These are phyloP conservation scores for Tortricodes alternella DNA, from an alignment of 2,888 invertebrate species.

Conservation along the genomic window DNA sequence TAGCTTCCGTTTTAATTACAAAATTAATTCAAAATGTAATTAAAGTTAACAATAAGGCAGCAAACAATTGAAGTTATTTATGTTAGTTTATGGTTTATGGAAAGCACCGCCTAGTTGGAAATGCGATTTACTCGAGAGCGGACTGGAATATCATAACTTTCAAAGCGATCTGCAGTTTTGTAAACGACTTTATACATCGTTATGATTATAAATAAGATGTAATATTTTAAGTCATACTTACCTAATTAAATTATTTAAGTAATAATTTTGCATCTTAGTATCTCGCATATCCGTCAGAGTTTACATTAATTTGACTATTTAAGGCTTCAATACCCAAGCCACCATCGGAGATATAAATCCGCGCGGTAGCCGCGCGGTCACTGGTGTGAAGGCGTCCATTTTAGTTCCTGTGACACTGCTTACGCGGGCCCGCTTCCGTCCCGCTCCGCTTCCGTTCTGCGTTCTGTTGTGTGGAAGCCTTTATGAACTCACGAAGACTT, in stretches of 20 bases:
- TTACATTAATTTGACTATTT: background rate
- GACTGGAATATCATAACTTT: slow-evolving; percentile 19
- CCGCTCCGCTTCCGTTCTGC: too few species aligned
- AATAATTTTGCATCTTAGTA: too few species aligned
- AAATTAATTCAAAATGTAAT: slow-evolving; percentile 85
- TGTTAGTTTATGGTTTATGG: slow-evolving; percentile 82
- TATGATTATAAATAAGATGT: background rate
- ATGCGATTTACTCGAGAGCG: slow-evolving; percentile 55
- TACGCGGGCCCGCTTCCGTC: too few species aligned
- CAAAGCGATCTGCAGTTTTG: background rate
- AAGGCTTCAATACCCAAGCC: too few species aligned
- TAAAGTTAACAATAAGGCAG: slow-evolving; percentile 84
- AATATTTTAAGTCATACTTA: too few species aligned
- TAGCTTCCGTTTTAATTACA: slow-evolving; percentile 84
- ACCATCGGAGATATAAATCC: too few species aligned
- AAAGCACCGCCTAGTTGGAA: slow-evolving; percentile 58
- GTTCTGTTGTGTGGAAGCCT: too few species aligned
- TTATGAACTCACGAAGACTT: too few species aligned
- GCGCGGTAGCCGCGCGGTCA: too few species aligned
- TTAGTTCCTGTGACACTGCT: too few species aligned
- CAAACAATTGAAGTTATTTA: slow-evolving; percentile 84
- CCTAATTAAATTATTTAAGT: too few species aligned
- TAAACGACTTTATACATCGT: background rate
- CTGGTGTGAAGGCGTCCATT: too few species aligned
- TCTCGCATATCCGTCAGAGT: background rate